Conservation (phyloP, 2,113 vertebrate species). For the Choloepus hoffmanni region DNA sequence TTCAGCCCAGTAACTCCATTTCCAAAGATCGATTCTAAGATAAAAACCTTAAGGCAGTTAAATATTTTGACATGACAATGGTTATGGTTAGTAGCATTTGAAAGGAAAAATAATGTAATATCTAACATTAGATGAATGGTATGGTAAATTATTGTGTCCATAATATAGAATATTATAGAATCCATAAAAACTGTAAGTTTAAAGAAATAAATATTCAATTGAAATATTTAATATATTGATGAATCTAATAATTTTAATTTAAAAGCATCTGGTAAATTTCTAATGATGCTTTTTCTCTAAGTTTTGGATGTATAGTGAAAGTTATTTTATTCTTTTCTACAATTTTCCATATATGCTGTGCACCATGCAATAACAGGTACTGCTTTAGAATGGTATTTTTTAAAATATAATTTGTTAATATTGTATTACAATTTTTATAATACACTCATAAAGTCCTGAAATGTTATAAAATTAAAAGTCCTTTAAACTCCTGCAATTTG, state of each 20-base stretch:
- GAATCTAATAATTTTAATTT: background rate
- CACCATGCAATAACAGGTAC: background rate
- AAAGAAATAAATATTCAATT: background rate
- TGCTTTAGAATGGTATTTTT: background rate
- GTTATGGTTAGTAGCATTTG: background rate
- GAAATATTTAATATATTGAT: background rate
- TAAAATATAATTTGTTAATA: background rate
- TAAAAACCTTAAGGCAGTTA: background rate
- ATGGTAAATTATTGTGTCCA: background rate
- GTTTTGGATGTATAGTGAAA: background rate
- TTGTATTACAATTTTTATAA: background rate
- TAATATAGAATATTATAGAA: background rate
- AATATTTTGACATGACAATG: background rate
- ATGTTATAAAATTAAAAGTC: background rate
- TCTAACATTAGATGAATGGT: background rate
- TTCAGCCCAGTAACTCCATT: background rate
- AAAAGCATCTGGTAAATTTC: background rate
- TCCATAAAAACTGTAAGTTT: background rate
- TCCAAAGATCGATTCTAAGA: background rate
- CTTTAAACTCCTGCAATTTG: background rate
- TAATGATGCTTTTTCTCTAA: background rate
- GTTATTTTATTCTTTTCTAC: background rate
- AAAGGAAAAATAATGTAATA: background rate
- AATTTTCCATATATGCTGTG: background rate
- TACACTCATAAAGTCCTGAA: background rate